Percentiles rank a stretch among this genome's conserved stretches.
phyloP scores from a whole-genome alignment of 2,888 invertebrate genomes.

The Tinea pellionella region DNA sequence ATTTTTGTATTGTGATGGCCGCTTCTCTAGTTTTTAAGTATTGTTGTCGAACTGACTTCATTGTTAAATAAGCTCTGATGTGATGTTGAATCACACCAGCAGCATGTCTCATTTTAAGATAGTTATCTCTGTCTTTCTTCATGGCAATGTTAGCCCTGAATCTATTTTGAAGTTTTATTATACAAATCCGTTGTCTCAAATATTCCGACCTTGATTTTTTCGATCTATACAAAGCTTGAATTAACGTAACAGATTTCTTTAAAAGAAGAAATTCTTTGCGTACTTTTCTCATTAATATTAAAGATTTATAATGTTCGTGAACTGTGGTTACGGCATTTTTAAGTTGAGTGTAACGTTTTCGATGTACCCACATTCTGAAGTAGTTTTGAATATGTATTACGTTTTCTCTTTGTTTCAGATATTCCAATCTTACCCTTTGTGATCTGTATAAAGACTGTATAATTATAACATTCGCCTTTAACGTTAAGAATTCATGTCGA shows the following conservation, averaged over 20 bases:
- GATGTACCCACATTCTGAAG: conserved; percentile 41
- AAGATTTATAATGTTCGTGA: conserved; percentile 33
- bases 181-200: conserved; percentile 36
- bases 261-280: conserved; percentile 33
- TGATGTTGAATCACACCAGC: conserved; percentile 33
- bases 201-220: conserved; percentile 36
- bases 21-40: conserved; percentile 14
- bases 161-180: conserved; percentile 50
- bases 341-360: conserved; percentile 26
- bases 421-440: conserved; percentile 18
- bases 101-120: conserved; percentile 27
- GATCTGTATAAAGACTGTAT: neutral
- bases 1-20: conserved; percentile 16
- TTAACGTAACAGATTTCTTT: conserved; percentile 27
- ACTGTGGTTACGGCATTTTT: conserved; percentile 34
- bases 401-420: conserved; percentile 18
- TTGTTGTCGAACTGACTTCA: conserved; percentile 33
- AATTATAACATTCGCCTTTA: neutral
- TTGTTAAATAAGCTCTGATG: conserved; percentile 43
- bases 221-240: conserved; percentile 18
- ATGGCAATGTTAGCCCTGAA: conserved; percentile 45
- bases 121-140: conserved; percentile 26
- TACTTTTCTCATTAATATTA: conserved; percentile 41
- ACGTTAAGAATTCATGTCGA: neutral
- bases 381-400: conserved; percentile 42